Conservation (phyloP, 92 coral and sea anemone species). For the Siderastrea radians region DNA sequence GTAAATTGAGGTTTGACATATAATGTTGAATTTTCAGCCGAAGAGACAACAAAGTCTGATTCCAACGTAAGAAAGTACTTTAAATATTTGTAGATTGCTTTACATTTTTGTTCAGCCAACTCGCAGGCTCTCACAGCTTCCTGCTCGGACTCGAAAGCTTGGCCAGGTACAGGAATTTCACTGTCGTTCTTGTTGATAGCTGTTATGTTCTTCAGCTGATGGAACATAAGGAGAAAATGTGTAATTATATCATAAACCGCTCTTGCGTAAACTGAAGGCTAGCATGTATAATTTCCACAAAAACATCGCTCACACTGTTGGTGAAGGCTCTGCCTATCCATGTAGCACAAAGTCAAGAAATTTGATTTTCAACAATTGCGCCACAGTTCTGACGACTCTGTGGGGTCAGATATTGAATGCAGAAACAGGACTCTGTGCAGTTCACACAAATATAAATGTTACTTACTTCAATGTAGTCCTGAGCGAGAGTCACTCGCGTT, state of each 20-base stretch:
- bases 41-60: constrained; percentile 16
- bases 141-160: constrained; percentile 11
- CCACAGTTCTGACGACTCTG: no score
- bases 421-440: not conserved
- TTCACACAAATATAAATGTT: no score
- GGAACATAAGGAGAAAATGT: not conserved
- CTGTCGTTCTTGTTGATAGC: not conserved
- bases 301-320: no score
- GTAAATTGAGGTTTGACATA: constrained; percentile 47
- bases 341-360: no score
- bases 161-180: not conserved
- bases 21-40: constrained; percentile 32
- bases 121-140: constrained; percentile 33
- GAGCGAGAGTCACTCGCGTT: not conserved
- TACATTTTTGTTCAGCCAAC: constrained; percentile 13
- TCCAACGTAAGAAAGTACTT: not conserved
- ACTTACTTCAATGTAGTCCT: constrained; percentile 29
- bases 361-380: no score
- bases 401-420: not conserved
- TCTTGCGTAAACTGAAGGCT: no score
- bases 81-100: constrained; percentile 28
- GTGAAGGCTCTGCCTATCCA: no score
- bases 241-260: no score
- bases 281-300: no score
- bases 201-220: constrained; percentile 9